A percentile compares a stretch with the other conserved stretches of the same genome.
Conservation (phyloP, 30 jellyfish, hydroid and myxozoan species). For the Rhopilema esculentum region DNA sequence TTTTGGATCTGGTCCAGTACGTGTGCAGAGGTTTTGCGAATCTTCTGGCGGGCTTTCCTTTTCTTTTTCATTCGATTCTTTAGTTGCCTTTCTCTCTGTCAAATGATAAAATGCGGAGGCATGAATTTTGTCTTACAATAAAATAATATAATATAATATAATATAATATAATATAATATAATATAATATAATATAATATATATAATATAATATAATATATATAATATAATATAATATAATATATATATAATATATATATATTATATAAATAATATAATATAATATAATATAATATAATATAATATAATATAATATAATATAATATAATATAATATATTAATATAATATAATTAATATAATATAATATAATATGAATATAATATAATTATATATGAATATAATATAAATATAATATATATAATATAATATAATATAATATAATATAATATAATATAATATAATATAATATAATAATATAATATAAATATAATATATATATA, state of each 20-base stretch:
- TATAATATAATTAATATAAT: background rate
- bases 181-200: background rate
- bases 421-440: too few relatives aligned
- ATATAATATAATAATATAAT: background rate
- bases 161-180: too few relatives aligned
- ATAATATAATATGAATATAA: too few relatives aligned
- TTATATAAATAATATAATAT: background rate
- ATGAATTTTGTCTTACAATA: background rate
- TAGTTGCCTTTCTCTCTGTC: slow-evolving; percentile 69
- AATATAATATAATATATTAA: background rate
- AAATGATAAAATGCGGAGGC: background rate
- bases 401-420: background rate
- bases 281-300: too few relatives aligned
- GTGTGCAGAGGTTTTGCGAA: slow-evolving; percentile 40
- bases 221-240: background rate
- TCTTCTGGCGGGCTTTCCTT: slow-evolving; percentile 64
- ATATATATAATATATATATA: background rate
- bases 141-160: too few relatives aligned
- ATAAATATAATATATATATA: background rate
- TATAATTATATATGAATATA: background rate
- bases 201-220: background rate
- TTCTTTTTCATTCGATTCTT: slow-evolving; percentile 78
- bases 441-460: too few relatives aligned
- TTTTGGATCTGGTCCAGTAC: slow-evolving; percentile 45
- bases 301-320: background rate